Evolutionary conservation across 2,113 vertebrate species (phyloP).

Genomic region (Perca schrenkii): DNA sequence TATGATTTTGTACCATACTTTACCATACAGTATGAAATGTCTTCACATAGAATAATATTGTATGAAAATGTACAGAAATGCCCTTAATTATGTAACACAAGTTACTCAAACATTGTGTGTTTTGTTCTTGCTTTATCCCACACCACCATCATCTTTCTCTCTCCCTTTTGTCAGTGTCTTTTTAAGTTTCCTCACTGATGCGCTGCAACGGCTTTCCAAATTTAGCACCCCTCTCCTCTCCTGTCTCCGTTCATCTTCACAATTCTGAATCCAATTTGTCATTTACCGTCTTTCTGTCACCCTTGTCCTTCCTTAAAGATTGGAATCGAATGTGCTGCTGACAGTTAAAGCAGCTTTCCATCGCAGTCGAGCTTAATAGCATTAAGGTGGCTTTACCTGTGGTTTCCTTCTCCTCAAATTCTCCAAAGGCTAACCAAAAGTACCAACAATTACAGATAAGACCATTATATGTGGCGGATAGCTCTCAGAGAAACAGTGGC

Average conservation of each 20-base stretch:
- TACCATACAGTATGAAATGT: background rate
- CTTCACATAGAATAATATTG: background rate
- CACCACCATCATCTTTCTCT: background rate
- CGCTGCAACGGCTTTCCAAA: slow-evolving; percentile 17
- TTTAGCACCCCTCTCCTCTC: slow-evolving; percentile 23
- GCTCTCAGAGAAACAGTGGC: background rate
- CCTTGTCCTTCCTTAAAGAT: slow-evolving; percentile 43
- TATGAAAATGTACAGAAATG: background rate
- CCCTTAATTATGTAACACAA: background rate
- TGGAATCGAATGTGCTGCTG: slow-evolving; percentile 20
- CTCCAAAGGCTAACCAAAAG: slow-evolving; percentile 35
- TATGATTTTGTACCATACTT: background rate
- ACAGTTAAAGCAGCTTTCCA: slow-evolving; percentile 10
- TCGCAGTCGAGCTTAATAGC: background rate
- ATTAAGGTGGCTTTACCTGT: slow-evolving; percentile 12
- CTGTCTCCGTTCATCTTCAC: slow-evolving; percentile 19
- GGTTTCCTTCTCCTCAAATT: background rate
- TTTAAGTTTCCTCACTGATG: slow-evolving; percentile 10
- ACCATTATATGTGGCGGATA: background rate
- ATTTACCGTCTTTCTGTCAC: slow-evolving; percentile 33
- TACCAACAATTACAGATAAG: background rate
- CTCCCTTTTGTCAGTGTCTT: background rate
- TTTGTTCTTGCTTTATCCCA: background rate
- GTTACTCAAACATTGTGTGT: background rate
- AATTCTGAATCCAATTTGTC: slow-evolving; percentile 45